Evolutionary conservation across 2,888 invertebrate genomes (phyloP), one percentile per base, ranked within the genome.

Genomic region (Apotomis turbidana): DNA sequence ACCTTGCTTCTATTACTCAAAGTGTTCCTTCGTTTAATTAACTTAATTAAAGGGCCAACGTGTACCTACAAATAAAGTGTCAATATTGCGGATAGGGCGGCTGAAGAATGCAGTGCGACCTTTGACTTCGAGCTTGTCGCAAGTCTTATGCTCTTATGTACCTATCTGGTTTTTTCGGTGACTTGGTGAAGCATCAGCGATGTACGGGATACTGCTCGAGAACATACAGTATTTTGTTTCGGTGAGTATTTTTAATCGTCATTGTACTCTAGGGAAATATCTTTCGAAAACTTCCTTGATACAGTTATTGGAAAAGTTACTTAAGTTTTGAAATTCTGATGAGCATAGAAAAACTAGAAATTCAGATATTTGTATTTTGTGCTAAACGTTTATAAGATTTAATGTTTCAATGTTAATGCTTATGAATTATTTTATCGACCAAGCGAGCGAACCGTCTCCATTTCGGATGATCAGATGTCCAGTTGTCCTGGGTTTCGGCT

Each of bases 131-230:
- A 64, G 72, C 68, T 67, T 58, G 64, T 36, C 66, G 60, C 61
- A 69, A 74, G 74, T 60, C 49, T 58, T 15, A 27, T 15, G 41
- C 44, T 59, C 15, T 10, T 10, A 13, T 15, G 15, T 54, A 41
- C 46, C 55, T 54, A 41, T 55, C 64, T 5, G 55, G 36, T 12
- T 38, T 54, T 15, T 15, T 55, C 8, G n/a, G 27, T n/a, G 55
- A 46, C 44, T 46, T 12, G 6, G 41, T 38, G 8, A 52, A 44
- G 15, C 8, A 15, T 15, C 15, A 4, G 46, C n/a, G 51, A 68
- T 95, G 95, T 95, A 95, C 83, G 95, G 95, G 66, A 95, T 95
- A 94, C 87, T 95, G 68, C 83, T 95, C 80, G 95, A 95, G 83
- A 95, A 95, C 83, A 94, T 95, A 59, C 95, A 95, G 79, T 91